Conservation (phyloP, 30 jellyfish, hydroid and myxozoan species). For the Chironex yamaguchii region DNA sequence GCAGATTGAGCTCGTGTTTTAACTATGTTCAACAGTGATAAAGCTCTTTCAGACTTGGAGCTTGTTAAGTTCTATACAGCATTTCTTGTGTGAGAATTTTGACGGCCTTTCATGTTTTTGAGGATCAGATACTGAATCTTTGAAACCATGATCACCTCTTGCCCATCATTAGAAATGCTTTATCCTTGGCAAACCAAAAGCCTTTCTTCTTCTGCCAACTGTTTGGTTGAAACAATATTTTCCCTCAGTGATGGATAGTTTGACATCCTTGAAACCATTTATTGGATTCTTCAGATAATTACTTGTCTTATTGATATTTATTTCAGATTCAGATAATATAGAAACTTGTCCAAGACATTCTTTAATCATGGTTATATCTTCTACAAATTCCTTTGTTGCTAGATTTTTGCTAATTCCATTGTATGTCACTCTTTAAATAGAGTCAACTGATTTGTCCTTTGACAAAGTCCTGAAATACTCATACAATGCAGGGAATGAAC, state of each 20-base stretch:
- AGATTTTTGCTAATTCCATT: background rate
- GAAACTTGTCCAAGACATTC: constrained; percentile 50
- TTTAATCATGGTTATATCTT: constrained; percentile 44
- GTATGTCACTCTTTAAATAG: constrained; percentile 2
- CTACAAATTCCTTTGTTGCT: constrained; percentile 36
- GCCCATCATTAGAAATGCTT: background rate
- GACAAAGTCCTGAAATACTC: constrained; percentile 39
- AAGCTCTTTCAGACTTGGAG: constrained; percentile 18
- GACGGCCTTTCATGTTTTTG: background rate
- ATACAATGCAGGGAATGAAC: constrained; percentile 13
- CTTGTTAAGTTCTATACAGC: constrained; percentile 1
- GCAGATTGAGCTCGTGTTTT: background rate
- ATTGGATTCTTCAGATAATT: constrained; percentile 17
- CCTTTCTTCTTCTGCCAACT: background rate
- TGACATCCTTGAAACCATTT: constrained; percentile 3
- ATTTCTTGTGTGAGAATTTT: background rate
- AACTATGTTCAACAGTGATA: background rate
- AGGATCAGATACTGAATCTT: background rate
- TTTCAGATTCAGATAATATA: constrained; percentile 34
- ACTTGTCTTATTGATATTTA: constrained; percentile 7
- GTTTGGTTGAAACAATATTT: constrained; percentile 15
- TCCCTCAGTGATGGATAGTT: constrained; percentile 3
- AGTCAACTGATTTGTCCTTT: too few relatives aligned
- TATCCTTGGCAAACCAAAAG: background rate
- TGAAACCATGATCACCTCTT: background rate